These are phyloP conservation scores for Listrodromus nycthemerus DNA, from an alignment of 2,888 invertebrate species.

Conservation along the genomic window DNA sequence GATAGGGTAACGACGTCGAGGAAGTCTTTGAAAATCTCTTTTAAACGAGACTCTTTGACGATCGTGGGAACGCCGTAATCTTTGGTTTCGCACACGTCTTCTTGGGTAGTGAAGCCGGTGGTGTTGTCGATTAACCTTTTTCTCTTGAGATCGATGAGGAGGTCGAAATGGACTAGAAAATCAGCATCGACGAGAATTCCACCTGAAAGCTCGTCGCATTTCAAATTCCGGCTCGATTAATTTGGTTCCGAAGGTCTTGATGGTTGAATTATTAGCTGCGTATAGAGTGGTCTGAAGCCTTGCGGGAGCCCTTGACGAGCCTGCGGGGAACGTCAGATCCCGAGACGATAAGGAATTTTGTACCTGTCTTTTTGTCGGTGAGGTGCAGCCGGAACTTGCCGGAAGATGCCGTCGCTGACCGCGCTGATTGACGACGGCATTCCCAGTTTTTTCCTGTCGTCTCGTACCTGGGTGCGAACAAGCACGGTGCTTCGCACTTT, in stretches of 20 bases:
- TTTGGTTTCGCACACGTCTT: neutral
- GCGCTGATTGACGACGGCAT: conserved; percentile 12
- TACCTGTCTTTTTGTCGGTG: neutral
- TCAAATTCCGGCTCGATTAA: neutral
- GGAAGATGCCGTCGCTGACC: conserved; percentile 35
- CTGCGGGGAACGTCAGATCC: conserved; percentile 38
- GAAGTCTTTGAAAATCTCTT: neutral
- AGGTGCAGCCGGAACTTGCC: conserved; percentile 22
- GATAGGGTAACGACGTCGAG: neutral
- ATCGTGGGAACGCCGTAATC: neutral
- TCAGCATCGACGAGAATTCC: neutral
- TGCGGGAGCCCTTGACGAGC: neutral
- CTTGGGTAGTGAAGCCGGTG: conserved; percentile 7
- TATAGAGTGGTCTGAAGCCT: neutral
- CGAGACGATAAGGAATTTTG: conserved; percentile 31
- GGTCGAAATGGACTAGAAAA: neutral
- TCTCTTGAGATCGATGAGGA: neutral
- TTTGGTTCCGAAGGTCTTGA: neutral
- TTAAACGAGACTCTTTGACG: neutral
- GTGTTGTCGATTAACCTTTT: conserved; percentile 14
- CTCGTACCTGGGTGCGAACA: neutral
- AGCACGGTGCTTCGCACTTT: conserved; percentile 13
- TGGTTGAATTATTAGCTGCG: conserved; percentile 38
- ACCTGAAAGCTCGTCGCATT: neutral
- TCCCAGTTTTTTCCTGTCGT: neutral